Conservation (phyloP, 2,797 vertebrate species). For the Fistularia commersonii region DNA sequence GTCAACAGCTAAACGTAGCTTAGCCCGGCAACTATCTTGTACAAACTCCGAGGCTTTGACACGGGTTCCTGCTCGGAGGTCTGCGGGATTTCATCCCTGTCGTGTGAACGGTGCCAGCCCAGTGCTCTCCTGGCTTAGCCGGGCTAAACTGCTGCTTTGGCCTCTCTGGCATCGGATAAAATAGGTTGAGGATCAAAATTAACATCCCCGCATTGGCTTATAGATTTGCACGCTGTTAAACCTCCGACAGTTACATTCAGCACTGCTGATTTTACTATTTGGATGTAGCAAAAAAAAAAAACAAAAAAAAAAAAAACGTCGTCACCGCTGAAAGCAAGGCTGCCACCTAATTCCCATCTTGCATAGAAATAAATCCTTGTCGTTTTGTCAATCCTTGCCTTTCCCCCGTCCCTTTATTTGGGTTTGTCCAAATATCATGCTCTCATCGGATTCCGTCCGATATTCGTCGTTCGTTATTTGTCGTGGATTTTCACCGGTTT, state of each 20-base stretch:
- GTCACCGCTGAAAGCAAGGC: too few species aligned
- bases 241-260: neutral
- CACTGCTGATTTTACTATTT: neutral
- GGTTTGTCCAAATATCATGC: too few species aligned
- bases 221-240: conserved; percentile 10
- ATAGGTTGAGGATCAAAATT: conserved; percentile 52
- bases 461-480: too few species aligned
- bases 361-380: neutral
- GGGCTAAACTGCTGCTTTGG: conserved; percentile 48
- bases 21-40: conserved; percentile 56
- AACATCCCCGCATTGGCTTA: conserved; percentile 20
- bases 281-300: too few species aligned
- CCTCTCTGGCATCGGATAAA: conserved; percentile 55
- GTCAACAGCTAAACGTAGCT: conserved; percentile 65
- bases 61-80: too few species aligned
- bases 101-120: conserved; percentile 57
- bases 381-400: conserved; percentile 47
- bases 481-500: too few species aligned
- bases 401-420: neutral
- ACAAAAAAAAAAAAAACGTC: too few species aligned
- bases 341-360: neutral
- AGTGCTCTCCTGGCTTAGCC: conserved; percentile 47
- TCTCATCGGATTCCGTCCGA: too few species aligned
- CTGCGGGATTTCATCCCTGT: conserved; percentile 56
- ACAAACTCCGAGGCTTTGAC: conserved; percentile 57